Percentiles rank a stretch among this genome's conserved stretches.
Conservation (phyloP, 1,140 invertebrate species). For the Lepidurus packardi region DNA sequence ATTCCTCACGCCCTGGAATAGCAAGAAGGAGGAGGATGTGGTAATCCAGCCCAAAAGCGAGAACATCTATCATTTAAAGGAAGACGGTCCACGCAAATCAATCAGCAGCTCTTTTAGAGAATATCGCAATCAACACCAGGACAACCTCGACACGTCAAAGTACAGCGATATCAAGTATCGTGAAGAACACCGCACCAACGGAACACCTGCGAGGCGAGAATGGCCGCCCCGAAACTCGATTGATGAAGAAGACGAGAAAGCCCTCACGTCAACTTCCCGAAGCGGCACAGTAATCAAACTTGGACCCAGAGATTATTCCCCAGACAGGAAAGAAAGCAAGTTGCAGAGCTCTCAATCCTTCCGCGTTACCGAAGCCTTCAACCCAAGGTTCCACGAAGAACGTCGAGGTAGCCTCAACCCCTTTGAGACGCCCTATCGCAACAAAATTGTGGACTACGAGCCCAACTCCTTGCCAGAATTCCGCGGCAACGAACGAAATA, state of each 20-base stretch:
- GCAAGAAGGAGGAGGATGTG: background rate
- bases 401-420: background rate
- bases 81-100: background rate
- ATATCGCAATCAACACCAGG: background rate
- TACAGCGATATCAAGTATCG: background rate
- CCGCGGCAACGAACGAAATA: background rate
- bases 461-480: background rate
- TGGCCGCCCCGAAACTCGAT: slow-evolving; percentile 7
- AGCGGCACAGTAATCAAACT: slow-evolving; percentile 22
- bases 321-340: background rate
- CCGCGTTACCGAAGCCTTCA: background rate
- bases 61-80: background rate
- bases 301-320: slow-evolving; percentile 1
- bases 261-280: background rate
- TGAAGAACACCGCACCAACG: background rate
- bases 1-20: background rate
- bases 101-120: slow-evolving; percentile 16
- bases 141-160: background rate
- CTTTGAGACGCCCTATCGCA: background rate
- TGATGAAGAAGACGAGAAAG: background rate
- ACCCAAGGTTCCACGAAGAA: background rate
- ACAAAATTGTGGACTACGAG: background rate
- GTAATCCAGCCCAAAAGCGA: background rate
- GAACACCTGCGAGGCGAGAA: background rate
- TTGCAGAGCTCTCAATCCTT: background rate